phyloP scores from a whole-genome alignment of 2,888 invertebrate genomes.

The Stenurella melanura region DNA sequence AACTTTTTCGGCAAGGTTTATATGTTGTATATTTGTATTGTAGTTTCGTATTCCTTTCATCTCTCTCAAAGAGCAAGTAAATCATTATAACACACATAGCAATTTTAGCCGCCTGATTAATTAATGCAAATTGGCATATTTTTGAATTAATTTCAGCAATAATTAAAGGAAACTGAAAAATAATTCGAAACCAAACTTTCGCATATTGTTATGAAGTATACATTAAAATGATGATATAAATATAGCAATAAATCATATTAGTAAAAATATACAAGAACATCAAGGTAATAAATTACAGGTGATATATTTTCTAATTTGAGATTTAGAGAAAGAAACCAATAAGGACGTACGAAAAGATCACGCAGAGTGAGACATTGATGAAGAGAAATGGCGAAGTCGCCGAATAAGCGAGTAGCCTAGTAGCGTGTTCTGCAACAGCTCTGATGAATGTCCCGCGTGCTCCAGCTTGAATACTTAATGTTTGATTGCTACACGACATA shows the following conservation, averaged over 20 bases:
- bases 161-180: no score
- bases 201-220: background rate
- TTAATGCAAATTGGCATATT: no score
- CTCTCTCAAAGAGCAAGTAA: no score
- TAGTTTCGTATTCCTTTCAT: no score
- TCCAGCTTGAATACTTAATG: slow-evolving; percentile 70
- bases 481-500: slow-evolving; percentile 68
- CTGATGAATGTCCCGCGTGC: slow-evolving; percentile 69
- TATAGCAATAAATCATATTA: slow-evolving; percentile 32
- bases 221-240: slow-evolving; percentile 16
- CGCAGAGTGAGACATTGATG: slow-evolving; percentile 68
- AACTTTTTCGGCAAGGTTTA: no score
- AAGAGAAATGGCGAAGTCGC: slow-evolving; percentile 70
- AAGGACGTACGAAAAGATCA: slow-evolving; percentile 68
- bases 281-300: slow-evolving; percentile 48
- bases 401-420: slow-evolving; percentile 59
- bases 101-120: no score
- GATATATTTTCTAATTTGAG: slow-evolving; percentile 60
- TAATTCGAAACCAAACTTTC: no score
- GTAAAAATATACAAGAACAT: slow-evolving; percentile 13
- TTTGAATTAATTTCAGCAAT: no score
- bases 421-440: slow-evolving; percentile 58
- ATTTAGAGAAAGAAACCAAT: slow-evolving; percentile 68
- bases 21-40: no score
- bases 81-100: no score